phyloP scores from a whole-genome alignment of 2,888 invertebrate species.

The Sesamia inferens region DNA sequence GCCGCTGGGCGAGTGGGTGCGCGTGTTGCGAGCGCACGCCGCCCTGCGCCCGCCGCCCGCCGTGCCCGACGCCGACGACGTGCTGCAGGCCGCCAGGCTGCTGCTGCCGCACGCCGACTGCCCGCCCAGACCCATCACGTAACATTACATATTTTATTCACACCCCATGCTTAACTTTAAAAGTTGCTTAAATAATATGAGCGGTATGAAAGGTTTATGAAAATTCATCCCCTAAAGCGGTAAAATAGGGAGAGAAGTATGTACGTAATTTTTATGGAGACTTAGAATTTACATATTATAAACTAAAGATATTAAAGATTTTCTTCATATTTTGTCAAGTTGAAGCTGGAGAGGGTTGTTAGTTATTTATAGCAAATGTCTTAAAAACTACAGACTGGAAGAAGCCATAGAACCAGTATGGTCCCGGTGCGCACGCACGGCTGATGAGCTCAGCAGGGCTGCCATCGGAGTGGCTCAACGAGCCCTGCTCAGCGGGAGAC shows the following conservation, averaged over 20 bases:
- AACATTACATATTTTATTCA: conserved; percentile 23
- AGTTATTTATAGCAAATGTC: neutral
- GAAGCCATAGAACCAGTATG: conserved; percentile 88
- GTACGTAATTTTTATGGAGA: no score
- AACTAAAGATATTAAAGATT: no score
- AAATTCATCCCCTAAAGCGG: no score
- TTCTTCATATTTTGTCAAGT: no score
- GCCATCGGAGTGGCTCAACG: conserved; percentile 94
- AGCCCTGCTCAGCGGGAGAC: conserved; percentile 94
- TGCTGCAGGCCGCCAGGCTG: conserved; percentile 96
- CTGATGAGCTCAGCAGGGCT: conserved; percentile 91
- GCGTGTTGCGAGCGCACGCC: conserved; percentile 95
- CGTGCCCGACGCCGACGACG: conserved; percentile 96
- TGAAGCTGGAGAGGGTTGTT: no score
- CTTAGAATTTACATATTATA: no score
- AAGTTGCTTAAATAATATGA: no score
- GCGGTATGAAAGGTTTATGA: no score
- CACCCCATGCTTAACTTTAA: neutral
- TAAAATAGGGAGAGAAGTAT: no score
- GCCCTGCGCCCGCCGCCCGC: conserved; percentile 94
- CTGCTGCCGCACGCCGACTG: conserved; percentile 97
- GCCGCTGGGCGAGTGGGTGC: conserved; percentile 97
- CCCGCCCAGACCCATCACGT: conserved; percentile 94
- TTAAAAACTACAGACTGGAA: conserved; percentile 83
- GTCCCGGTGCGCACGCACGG: conserved; percentile 79